Percentiles rank a stretch among this genome's conserved stretches.
Conservation (phyloP, 2,888 invertebrate species). For the Drosophila villosipedis region DNA sequence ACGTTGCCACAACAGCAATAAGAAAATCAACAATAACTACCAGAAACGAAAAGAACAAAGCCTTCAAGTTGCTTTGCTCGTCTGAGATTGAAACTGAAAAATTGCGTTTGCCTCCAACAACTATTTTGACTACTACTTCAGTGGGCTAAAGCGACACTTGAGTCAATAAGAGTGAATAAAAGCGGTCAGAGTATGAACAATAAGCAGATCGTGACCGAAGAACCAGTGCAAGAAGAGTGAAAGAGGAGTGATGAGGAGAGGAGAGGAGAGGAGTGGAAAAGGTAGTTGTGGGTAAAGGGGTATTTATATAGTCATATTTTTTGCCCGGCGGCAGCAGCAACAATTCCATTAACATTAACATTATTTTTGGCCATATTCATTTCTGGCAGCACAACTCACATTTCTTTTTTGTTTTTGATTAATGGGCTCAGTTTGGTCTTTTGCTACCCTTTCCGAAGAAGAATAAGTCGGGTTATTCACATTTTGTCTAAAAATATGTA, state of each 20-base stretch:
- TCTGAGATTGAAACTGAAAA: constrained; percentile 25
- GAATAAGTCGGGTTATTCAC: neutral
- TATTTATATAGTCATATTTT: constrained; percentile 10
- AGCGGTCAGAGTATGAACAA: constrained; percentile 14
- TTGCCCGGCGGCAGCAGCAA: constrained; percentile 24
- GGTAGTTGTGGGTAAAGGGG: neutral
- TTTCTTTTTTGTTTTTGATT: constrained; percentile 51
- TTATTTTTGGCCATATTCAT: constrained; percentile 34
- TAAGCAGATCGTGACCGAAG: constrained; percentile 30
- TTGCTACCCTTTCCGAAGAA: neutral
- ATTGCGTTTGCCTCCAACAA: constrained; percentile 50
- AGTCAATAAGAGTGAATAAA: constrained; percentile 62
- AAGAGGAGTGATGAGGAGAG: neutral
- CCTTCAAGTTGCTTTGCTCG: neutral
- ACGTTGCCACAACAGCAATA: constrained; percentile 64
- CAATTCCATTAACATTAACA: constrained; percentile 44
- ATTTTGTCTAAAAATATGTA: neutral
- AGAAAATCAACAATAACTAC: neutral
- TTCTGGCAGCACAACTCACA: constrained; percentile 20
- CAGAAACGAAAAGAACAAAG: constrained; percentile 38
- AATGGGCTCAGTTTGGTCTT: constrained; percentile 47
- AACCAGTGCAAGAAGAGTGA: neutral
- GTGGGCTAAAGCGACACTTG: constrained; percentile 81
- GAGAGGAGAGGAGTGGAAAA: too few species aligned
- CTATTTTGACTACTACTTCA: constrained; percentile 64